Conservation (phyloP, 2,888 invertebrate genomes). For the Ferrisia virgata region DNA sequence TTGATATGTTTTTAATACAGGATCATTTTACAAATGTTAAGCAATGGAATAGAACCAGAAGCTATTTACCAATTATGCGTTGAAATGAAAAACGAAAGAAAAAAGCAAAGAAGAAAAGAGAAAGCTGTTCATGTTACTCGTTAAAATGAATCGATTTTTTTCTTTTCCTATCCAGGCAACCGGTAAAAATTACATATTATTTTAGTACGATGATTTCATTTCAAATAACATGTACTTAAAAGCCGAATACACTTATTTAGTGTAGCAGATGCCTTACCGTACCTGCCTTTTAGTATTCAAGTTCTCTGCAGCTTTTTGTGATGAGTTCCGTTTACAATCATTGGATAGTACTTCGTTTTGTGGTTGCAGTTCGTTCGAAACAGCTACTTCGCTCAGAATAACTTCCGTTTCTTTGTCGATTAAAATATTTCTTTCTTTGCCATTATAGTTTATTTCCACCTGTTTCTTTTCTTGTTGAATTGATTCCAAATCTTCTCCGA, state of each 20-base stretch:
- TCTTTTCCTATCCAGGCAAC: not conserved
- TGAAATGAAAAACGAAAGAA: slow-evolving; percentile 35
- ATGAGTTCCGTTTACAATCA: not conserved
- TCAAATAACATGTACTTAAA: not conserved
- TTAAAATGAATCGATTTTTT: not conserved
- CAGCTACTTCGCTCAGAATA: not conserved
- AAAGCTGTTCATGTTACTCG: not conserved
- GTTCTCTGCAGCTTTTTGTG: not conserved
- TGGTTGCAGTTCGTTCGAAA: not conserved
- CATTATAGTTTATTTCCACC: not conserved
- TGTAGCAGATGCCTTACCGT: not conserved
- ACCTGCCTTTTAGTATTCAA: not conserved
- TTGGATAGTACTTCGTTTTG: not conserved
- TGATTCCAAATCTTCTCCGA: not conserved
- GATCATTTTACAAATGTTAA: slow-evolving; percentile 38
- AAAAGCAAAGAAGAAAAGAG: not conserved
- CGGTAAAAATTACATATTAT: not conserved
- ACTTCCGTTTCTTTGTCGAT: not conserved
- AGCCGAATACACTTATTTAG: too few relatives aligned
- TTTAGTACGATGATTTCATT: not conserved
- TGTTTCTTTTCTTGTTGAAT: not conserved
- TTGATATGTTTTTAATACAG: not conserved
- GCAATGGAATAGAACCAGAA: slow-evolving; percentile 36
- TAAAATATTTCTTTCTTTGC: not conserved
- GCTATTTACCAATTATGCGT: slow-evolving; percentile 31